phyloP scores from a whole-genome alignment of 2,113 vertebrate genomes.

The Pelodiscus sinensis region DNA sequence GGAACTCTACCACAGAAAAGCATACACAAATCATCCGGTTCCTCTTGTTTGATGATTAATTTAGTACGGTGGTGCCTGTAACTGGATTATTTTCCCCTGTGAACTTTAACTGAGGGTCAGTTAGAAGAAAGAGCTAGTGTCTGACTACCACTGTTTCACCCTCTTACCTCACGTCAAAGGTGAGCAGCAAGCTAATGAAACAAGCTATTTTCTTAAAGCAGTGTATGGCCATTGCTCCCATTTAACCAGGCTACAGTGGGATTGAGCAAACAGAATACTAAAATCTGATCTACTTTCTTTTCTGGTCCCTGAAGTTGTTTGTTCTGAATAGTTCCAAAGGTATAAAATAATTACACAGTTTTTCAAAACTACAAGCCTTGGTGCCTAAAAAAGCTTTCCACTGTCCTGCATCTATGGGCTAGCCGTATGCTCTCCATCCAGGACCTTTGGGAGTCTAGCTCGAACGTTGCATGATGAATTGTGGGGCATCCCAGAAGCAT shows the following conservation, averaged over 20 bases:
- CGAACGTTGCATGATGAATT: not conserved
- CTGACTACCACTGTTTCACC: conserved; percentile 21
- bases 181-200: conserved; percentile 39
- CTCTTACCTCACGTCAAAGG: conserved; percentile 40
- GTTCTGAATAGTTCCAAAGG: conserved; percentile 30
- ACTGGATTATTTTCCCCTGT: not conserved
- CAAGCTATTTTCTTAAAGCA: conserved; percentile 21
- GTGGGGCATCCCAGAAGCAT: not conserved
- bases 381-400: not conserved
- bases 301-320: conserved; percentile 49
- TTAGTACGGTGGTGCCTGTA: not conserved
- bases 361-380: not conserved
- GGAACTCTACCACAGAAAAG: conserved; percentile 21
- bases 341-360: not conserved
- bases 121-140: too few relatives aligned
- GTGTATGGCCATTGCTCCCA: conserved; percentile 16
- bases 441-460: not conserved
- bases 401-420: not conserved
- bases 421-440: not conserved
- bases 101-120: not conserved
- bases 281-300: conserved; percentile 53
- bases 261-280: conserved; percentile 34
- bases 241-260: not conserved
- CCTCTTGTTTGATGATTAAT: not conserved
- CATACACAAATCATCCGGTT: not conserved